These are phyloP conservation scores for Megaceryle maxima DNA, from an alignment of 2,113 vertebrate genomes.

Conservation along the genomic window DNA sequence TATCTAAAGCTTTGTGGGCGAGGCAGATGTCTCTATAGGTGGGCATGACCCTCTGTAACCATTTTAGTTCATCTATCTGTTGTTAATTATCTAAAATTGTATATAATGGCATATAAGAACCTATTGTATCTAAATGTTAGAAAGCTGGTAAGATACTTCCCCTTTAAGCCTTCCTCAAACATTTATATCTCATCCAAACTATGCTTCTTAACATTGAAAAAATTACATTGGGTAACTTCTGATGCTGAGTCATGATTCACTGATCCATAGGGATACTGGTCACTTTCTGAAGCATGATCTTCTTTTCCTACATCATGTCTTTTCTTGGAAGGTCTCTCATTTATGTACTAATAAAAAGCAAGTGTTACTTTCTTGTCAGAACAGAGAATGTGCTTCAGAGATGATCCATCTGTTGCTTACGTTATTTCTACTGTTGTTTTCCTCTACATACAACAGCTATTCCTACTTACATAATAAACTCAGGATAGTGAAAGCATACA, in stretches of 20 bases:
- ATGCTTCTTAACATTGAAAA: not conserved
- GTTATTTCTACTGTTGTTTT: not conserved
- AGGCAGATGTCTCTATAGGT: not conserved
- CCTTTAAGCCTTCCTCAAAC: not conserved
- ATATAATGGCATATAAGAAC: fast-evolving
- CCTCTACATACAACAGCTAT: not conserved
- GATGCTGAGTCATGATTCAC: not conserved
- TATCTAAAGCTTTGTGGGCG: not conserved
- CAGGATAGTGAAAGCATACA: not conserved
- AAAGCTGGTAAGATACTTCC: not conserved
- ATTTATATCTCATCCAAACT: not conserved
- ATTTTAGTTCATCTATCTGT: not conserved
- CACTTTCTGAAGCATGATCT: not conserved
- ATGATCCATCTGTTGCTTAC: not conserved
- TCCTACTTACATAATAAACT: not conserved
- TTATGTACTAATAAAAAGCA: not conserved
- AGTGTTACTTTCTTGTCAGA: not conserved
- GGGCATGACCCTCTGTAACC: not conserved
- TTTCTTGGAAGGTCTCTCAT: not conserved
- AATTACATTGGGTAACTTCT: not conserved
- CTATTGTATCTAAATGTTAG: not conserved
- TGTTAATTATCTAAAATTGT: not conserved
- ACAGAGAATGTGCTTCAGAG: not conserved
- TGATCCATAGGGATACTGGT: not conserved
- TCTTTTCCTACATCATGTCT: not conserved